Conservation (phyloP, 2,888 invertebrate species). For the Agrilus cyanescens region DNA sequence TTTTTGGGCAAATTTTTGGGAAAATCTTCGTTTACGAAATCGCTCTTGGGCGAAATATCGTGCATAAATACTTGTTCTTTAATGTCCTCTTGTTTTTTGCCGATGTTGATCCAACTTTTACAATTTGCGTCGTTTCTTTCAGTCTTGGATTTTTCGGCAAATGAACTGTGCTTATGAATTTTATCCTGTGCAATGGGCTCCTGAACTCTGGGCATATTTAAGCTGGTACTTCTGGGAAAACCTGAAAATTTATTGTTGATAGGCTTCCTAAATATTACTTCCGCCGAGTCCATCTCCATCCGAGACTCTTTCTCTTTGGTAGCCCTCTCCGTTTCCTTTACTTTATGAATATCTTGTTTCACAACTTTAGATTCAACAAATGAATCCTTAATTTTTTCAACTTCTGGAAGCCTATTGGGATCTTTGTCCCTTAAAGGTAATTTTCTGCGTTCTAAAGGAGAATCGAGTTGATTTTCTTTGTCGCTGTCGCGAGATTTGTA, state of each 20-base stretch:
- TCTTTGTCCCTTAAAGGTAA: not conserved
- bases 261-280: constrained; percentile 28
- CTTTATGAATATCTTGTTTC: constrained; percentile 7
- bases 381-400: constrained; percentile 2
- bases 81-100: constrained; percentile 23
- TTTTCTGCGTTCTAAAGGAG: constrained; percentile 38
- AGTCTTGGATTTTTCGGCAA: constrained; percentile 27
- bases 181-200: constrained; percentile 20
- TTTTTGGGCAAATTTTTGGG: constrained; percentile 52
- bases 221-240: constrained; percentile 26
- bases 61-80: constrained; percentile 14
- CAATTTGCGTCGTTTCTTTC: constrained; percentile 17
- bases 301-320: constrained; percentile 18
- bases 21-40: constrained; percentile 24
- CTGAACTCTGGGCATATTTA: constrained; percentile 22
- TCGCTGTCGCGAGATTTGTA: constrained; percentile 57
- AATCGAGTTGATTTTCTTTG: constrained; percentile 53
- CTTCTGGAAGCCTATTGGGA: constrained; percentile 15
- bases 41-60: constrained; percentile 22
- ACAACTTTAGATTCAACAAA: not conserved
- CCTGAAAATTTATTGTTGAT: constrained; percentile 23
- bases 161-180: constrained; percentile 27
- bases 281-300: constrained; percentile 15
- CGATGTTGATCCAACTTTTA: constrained; percentile 21
- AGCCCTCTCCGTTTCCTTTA: constrained; percentile 23